Evolutionary conservation across 2,888 invertebrate species (phyloP).

Genomic region (Leucophora obtusa): DNA sequence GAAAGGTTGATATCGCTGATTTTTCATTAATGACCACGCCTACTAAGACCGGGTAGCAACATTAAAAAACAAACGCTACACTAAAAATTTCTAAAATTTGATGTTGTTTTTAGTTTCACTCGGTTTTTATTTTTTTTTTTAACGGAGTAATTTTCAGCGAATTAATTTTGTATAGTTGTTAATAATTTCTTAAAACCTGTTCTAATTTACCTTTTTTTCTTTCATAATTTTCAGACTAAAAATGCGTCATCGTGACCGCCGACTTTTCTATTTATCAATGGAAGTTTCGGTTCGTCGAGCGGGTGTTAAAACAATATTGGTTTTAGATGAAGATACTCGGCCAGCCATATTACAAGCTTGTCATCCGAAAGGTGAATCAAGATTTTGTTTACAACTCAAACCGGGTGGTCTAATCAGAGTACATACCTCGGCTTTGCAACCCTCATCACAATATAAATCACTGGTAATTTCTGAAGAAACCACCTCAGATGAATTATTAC

Average conservation of each 20-base stretch:
- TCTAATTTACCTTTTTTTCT: too few relatives aligned
- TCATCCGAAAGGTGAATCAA: constrained; percentile 95
- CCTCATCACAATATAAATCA: constrained; percentile 95
- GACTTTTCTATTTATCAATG: constrained; percentile 96
- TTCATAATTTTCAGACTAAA: constrained; percentile 79
- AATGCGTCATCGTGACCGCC: constrained; percentile 94
- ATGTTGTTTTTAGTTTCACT: too few relatives aligned
- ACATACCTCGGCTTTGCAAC: constrained; percentile 93
- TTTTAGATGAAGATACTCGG: constrained; percentile 91
- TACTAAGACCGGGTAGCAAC: too few relatives aligned
- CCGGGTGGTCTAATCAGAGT: constrained; percentile 95
- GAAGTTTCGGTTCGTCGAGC: constrained; percentile 93
- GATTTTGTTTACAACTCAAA: constrained; percentile 92
- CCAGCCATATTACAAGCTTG: constrained; percentile 95
- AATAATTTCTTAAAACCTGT: too few relatives aligned
- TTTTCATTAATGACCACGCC: too few relatives aligned
- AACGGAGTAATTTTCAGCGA: too few relatives aligned
- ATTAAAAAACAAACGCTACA: too few relatives aligned
- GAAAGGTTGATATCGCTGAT: too few relatives aligned
- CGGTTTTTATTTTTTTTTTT: too few relatives aligned
- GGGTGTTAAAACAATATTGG: constrained; percentile 88
- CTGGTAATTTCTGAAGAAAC: constrained; percentile 93
- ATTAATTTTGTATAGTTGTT: too few relatives aligned
- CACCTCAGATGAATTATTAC: constrained; percentile 91
- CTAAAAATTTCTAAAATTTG: too few relatives aligned